Evolutionary conservation across 2,113 vertebrate species (phyloP), one percentile per base, ranked within the genome.

Genomic region (Dunckerocampus dactyliophorus): DNA sequence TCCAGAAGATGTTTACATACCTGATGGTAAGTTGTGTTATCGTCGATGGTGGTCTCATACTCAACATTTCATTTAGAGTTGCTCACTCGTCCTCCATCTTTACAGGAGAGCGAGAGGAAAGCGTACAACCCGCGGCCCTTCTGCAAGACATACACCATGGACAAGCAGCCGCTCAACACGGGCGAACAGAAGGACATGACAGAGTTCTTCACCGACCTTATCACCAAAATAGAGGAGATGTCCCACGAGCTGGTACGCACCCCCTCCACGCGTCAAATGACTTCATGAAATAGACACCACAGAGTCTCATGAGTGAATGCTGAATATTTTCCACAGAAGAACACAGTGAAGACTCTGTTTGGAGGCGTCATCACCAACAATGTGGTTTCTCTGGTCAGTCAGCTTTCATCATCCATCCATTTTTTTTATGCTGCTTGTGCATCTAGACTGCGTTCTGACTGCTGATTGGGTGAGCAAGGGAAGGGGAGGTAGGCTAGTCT

Each of bases 151-250:
- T 99, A 99, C 51, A 99, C 96, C 1, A 99, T 99, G 97, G 97
- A 98, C 88, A 98, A 99, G 63, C 96, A 98, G 76, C 97, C 97
- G 1, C 90, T 99, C 16, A 99, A 99, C 89, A 99, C 97, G 0
- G 97, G 97, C 0, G 97, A 99, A 67, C 97, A 99, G 87, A 99
- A 98, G 58, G 96, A 99, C 88, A 98, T 99, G 97, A 99, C 97
- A 0, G 97, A 99, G 77, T 99, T 99, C 87, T 99, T 99, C 87
- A 99, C 97, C 0, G 97, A 99, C 88, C 89, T 99, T 14, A 99
- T 99, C 85, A 99, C 97, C 72, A 98, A 99, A 91, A 98, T 99
- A 56, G 97, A 99, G 86, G 97, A 99, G 88, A 99, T 99, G 97
- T 98, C 95, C 70, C 94, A 92, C 79, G 97, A 98, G 72, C 86